These are phyloP conservation scores for Thera obeliscata DNA, from an alignment of 2,888 invertebrate species.

Conservation along the genomic window DNA sequence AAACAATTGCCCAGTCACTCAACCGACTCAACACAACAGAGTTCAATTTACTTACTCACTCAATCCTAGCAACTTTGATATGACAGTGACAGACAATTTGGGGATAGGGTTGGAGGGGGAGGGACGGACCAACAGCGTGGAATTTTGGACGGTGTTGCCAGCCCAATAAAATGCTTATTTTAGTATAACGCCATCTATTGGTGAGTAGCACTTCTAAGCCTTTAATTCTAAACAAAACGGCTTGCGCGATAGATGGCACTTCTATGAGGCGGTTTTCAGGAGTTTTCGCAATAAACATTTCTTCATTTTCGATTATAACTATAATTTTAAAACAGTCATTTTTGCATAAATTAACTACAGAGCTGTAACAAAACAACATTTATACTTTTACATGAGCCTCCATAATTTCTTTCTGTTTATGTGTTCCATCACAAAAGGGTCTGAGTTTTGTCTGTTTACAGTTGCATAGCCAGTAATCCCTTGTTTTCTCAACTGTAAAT, in stretches of 20 bases:
- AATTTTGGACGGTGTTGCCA: slow-evolving; percentile 7
- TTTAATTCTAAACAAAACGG: background rate
- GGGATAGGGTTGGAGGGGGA: too few relatives aligned
- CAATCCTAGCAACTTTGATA: too few relatives aligned
- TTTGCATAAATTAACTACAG: slow-evolving; percentile 3
- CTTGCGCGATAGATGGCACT: background rate
- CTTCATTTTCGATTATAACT: background rate
- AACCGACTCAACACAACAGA: too few relatives aligned
- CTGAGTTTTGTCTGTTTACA: slow-evolving; percentile 97
- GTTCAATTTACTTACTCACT: too few relatives aligned
- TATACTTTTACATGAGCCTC: slow-evolving; percentile 77
- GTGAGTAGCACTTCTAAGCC: slow-evolving; percentile 1
- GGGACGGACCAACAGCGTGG: background rate
- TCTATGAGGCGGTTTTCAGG: background rate
- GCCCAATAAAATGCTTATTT: background rate
- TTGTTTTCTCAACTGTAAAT: slow-evolving; percentile 93
- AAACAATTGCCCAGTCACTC: too few relatives aligned
- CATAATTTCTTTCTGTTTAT: slow-evolving; percentile 89
- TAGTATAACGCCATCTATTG: slow-evolving; percentile 3
- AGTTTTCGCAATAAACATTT: background rate
- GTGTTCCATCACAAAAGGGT: slow-evolving; percentile 99
- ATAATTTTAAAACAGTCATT: slow-evolving; percentile 1
- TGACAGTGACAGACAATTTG: too few relatives aligned
- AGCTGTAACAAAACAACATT: slow-evolving; percentile 19
- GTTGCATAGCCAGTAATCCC: slow-evolving; percentile 98